Base-by-base conservation (phyloP, 2,888 invertebrate genomes). In the Lasioglossum calceatum region DNA sequence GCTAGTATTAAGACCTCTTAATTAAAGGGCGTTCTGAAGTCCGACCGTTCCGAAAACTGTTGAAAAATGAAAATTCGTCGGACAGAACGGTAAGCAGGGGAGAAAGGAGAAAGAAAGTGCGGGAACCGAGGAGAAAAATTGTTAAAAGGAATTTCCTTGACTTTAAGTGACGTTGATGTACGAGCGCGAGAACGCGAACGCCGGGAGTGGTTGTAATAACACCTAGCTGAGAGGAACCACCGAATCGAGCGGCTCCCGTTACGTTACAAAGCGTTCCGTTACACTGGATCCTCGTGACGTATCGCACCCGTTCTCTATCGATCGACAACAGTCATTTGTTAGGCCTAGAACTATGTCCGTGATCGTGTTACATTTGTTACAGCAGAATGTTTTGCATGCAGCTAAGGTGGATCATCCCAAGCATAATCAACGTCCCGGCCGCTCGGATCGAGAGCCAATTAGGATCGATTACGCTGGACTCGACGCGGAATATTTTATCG, bases 161-260 rank as follows among this genome's bases (percentile, higher is more conserved):
- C 87, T 84, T 82, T 86, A 90, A 90, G 88, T 87, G 91, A 91
- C 89, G 54, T 90, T 91, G 91, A 91, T 88, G 82, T 88, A 91
- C 87, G 91, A 91, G 81, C 81, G 70, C 47, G 77, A 82, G 91
- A 91, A 80, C 81, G 64, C 47, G 77, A 83, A 54, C 67, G 27
- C 19, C 39, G 71, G 75, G 71, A 86, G 81, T 86, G 79, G 75
- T 88, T 83, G 89, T 81, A 82, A 79, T 77, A 81, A 87, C 82
- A 88, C 89, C 90, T 85, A 85, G 47, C 88, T 82, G 70, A 70
- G 70, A 70, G 39, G 70, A 73, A 80, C 81, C 47, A 54, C 79
- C 74, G 42, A 64, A 87, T 86, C 82, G n/a, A 50, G 72, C 50
- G 32, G 32, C 64, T 64, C 73, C 32, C 39, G 19, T 23, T 19